phyloP scores from a whole-genome alignment of 2,888 invertebrate species.

The Ectobius pallidus region DNA sequence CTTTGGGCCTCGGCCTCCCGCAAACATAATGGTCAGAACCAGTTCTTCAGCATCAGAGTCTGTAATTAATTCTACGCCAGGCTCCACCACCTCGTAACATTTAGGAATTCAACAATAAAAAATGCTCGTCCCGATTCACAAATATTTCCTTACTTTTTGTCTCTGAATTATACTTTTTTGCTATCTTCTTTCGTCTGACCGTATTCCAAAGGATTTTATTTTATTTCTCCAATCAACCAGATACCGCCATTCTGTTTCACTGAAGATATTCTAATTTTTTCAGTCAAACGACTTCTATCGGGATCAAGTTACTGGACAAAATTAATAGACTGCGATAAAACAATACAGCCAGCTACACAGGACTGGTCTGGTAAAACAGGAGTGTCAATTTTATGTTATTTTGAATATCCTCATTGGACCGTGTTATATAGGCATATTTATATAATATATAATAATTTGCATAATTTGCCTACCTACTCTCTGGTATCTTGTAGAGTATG shows the following conservation, averaged over 20 bases:
- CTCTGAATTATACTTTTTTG: background rate
- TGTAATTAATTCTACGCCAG: background rate
- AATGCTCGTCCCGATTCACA: background rate
- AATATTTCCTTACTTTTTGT: background rate
- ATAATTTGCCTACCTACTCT: too few species aligned
- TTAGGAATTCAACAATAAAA: background rate
- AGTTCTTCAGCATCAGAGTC: background rate
- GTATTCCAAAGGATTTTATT: conserved; percentile 11
- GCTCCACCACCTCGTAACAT: background rate
- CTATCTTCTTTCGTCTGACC: background rate
- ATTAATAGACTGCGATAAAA: too few species aligned
- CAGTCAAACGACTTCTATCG: background rate
- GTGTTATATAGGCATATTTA: too few species aligned
- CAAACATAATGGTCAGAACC: background rate
- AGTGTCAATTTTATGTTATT: too few species aligned
- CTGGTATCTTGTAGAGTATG: too few species aligned
- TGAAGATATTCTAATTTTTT: background rate
- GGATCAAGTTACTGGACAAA: too few species aligned
- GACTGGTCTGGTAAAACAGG: too few species aligned
- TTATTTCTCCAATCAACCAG: background rate
- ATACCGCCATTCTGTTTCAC: background rate
- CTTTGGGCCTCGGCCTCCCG: background rate
- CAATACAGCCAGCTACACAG: too few species aligned
- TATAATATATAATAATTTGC: too few species aligned
- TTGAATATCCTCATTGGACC: too few species aligned